Evolutionary conservation across 2,113 vertebrate species (phyloP), one percentile per base, ranked within the genome.

Genomic region (Sylvietta virens): DNA sequence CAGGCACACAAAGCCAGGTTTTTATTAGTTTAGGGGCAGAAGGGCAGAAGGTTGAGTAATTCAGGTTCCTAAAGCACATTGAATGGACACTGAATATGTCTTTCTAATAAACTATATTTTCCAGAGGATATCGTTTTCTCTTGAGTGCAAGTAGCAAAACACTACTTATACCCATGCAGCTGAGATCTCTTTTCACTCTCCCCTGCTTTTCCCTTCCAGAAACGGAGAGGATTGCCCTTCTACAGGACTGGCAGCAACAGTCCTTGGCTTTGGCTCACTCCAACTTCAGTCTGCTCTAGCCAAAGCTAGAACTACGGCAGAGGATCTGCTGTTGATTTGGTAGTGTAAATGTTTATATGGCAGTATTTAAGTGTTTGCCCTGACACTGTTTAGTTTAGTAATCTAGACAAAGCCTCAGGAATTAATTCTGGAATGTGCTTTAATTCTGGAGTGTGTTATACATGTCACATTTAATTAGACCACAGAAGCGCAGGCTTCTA

Each of bases 391-490:
- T 92, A 65, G 15, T 90, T 92, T 88, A 39, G 50, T 73, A 80
- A 91, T 77, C 37, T 80, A 65, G 54, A 86, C 31, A 77, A 86
- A 86, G 50, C n/a, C 71, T 66, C 54, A 66, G 72, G 37, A 92
- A 81, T 95, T 85, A 71, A 90, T 92, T 92, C 35, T 78, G 42
- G 74, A 78, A 21, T 42, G 54, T 51, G 6, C 45, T 82, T 94
- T 65, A 78, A 85, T 90, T 91, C 39, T 78, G 39, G 48, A 90
- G 11, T 53, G 42, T 50, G 28, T 69, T 89, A 72, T n/a, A 44
- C 37, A 65, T 53, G 15, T 57, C 37, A 57, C 22, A 57, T 77
- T 86, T 65, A 88, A 80, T 95, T 86, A 83, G 5, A 88, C 20
- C 4, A 18, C 20, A 48, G 45, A 31, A 83, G 15, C 1, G 4